Conservation (phyloP, 2,797 vertebrate genomes). For the Triplophysa yarkandensis region DNA sequence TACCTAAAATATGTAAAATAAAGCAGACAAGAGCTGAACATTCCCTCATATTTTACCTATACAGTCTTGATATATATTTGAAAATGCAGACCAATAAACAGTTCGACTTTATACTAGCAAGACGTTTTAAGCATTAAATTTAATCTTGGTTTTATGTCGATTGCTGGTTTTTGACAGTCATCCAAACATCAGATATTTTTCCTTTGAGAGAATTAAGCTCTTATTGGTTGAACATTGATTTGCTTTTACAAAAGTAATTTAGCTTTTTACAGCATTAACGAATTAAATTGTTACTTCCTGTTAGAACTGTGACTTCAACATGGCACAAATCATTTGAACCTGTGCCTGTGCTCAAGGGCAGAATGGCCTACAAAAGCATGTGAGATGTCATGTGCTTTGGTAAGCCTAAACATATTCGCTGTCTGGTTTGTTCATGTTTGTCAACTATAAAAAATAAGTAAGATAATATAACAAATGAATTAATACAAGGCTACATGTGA, state of each 20-base stretch:
- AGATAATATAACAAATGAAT: background rate
- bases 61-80: background rate
- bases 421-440: background rate
- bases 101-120: background rate
- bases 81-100: constrained; percentile 10
- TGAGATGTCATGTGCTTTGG: background rate
- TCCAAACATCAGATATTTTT: background rate
- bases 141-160: background rate
- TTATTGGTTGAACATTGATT: background rate
- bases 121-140: background rate
- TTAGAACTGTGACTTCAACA: background rate
- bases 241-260: too few species aligned
- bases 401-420: background rate
- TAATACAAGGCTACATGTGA: background rate
- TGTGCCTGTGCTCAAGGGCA: background rate
- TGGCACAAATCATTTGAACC: background rate
- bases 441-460: background rate
- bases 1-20: background rate
- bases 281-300: background rate
- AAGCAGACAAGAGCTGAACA: constrained; percentile 1
- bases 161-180: background rate
- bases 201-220: background rate
- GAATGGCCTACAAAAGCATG: background rate
- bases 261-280: background rate
- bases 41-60: constrained; percentile 22